Conservation (phyloP, 2,113 vertebrate species). For the Telmatochromis sp. region DNA sequence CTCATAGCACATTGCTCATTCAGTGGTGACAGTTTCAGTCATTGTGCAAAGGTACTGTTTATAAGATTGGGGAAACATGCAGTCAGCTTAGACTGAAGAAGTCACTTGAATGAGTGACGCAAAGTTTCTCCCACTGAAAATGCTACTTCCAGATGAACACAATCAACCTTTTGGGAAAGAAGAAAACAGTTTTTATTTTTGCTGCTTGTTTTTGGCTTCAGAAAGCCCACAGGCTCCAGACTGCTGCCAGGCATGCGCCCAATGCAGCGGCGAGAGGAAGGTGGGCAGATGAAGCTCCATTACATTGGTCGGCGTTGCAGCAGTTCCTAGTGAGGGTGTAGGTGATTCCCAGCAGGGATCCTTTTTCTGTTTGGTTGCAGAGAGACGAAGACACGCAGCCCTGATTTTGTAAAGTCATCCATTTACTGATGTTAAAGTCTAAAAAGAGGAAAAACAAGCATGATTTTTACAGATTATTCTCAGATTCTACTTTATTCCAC, state of each 20-base stretch:
- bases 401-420: not conserved
- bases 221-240: not conserved
- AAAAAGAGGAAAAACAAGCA: not conserved
- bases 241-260: not conserved
- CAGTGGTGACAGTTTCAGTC: not conserved
- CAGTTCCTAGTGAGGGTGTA: slow-evolving; percentile 31
- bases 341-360: not conserved
- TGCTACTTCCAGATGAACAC: not conserved
- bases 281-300: slow-evolving; percentile 14
- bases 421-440: slow-evolving; percentile 18
- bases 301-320: slow-evolving; percentile 34
- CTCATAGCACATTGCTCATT: not conserved
- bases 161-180: not conserved
- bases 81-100: not conserved
- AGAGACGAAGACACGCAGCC: not conserved
- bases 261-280: slow-evolving; percentile 6
- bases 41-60: not conserved
- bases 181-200: not conserved
- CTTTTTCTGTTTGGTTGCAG: not conserved
- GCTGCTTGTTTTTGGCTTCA: not conserved
- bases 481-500: not conserved
- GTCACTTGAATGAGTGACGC: not conserved
- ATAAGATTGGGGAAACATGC: not conserved
- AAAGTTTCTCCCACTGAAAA: not conserved
- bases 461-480: not conserved